Base-by-base conservation (phyloP, 2,888 invertebrate genomes). In the Aspidapion aeneum region DNA sequence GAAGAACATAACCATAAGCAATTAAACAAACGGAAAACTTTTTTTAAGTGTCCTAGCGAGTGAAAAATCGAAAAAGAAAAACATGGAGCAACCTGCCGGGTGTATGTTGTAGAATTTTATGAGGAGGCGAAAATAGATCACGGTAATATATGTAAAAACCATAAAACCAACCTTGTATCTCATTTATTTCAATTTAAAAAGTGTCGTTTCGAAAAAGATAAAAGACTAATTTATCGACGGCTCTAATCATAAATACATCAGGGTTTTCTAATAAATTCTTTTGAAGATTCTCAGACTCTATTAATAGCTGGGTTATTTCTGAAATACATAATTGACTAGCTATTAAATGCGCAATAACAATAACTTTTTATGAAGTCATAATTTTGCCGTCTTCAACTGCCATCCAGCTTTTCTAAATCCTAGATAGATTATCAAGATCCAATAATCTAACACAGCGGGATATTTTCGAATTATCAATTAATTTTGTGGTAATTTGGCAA, bases 141-240 rank as follows among this genome's bases (percentile, higher is more conserved):
- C 19, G 5, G 18, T 5, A n/a, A 52, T 18, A 52, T 52, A 52
- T 52, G 52, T 52, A 52, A 52, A 52, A 52, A 17, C 52, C 52
- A 52, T 52, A 52, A 52, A 52, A 52, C 19, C 18, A 19, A 52
- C 52, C 7, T 52, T 52, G 52, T 52, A 52, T 18, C 52, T 52
- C 52, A 19, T 52, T 52, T 52, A 52, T 52, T 52, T 52, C 52
- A 52, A 52, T 52, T 52, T 52, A 52, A 52, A 52, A 52, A 52
- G 52, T 52, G 18, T 19, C 18, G 18, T 52, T 52, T 19, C 17
- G 52, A 52, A 52, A 52, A 52, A 52, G 60, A 57, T 62, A 66
- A 64, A 62, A 66, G 66, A 64, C 63, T 62, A 64, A 66, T 66
- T 66, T 66, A 66, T 66, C 55, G 60, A 62, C 55, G 58, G 49